A percentile compares a stretch with the other conserved stretches of the same genome.
These are phyloP conservation scores for Aurelia aurita DNA, from an alignment of 30 jellyfish, hydroid and myxozoan genomes.

Conservation along the genomic window DNA sequence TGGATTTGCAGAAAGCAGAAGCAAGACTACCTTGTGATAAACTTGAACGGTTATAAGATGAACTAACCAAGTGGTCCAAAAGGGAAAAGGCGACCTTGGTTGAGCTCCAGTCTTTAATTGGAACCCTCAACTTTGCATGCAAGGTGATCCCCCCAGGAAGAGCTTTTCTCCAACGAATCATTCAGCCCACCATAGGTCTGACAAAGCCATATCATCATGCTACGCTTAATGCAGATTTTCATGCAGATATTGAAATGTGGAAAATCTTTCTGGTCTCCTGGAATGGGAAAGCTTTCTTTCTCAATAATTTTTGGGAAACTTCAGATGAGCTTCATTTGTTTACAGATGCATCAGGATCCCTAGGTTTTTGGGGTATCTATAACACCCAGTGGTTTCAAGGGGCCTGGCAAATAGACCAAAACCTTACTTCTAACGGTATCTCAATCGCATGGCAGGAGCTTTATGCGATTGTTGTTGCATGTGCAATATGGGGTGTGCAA, in stretches of 20 bases:
- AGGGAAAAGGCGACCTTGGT: conserved; percentile 46
- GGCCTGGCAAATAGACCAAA: conserved; percentile 7
- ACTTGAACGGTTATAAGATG: conserved; percentile 24
- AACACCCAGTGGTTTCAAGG: background rate
- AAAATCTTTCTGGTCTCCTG: conserved; percentile 28
- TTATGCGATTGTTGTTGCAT: conserved; percentile 41
- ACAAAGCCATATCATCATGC: conserved; percentile 34
- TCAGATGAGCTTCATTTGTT: background rate
- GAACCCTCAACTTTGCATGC: conserved; percentile 66
- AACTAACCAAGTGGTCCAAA: background rate
- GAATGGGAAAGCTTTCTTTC: conserved; percentile 75
- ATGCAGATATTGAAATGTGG: conserved; percentile 72
- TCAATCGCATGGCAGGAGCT: conserved; percentile 55
- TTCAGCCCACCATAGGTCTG: conserved; percentile 45
- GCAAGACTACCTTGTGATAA: conserved; percentile 57
- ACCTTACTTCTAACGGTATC: background rate
- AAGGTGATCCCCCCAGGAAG: conserved; percentile 51
- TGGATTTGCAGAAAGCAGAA: conserved; percentile 46
- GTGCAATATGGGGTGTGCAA: conserved; percentile 27
- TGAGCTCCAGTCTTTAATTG: conserved; percentile 60
- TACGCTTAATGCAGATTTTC: conserved; percentile 16
- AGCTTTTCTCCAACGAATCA: conserved; percentile 27
- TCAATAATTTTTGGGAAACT: background rate
- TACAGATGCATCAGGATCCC: conserved; percentile 26
- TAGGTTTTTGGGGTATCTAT: conserved; percentile 40